Percentiles rank a stretch among this genome's conserved stretches.
These are phyloP conservation scores for Ptychodera flava DNA, from an alignment of 35 echinoderm and acorn worm species.

Conservation along the genomic window DNA sequence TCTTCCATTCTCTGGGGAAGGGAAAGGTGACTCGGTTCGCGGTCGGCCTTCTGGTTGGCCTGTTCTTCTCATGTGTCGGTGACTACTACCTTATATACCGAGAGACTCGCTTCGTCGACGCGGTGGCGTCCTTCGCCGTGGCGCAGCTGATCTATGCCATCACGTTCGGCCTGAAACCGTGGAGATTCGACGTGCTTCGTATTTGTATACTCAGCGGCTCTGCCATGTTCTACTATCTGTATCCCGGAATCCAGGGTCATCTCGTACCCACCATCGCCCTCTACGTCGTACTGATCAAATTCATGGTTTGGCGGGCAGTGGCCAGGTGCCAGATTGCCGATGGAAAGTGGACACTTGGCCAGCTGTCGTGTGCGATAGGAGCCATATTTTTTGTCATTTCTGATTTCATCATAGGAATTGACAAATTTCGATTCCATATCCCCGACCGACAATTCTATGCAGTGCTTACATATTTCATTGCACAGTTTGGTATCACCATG, in stretches of 20 bases:
- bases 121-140: conserved; percentile 75
- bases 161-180: conserved; percentile 63
- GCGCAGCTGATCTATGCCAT: conserved; percentile 71
- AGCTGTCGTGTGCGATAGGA: conserved; percentile 61
- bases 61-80: conserved; percentile 74
- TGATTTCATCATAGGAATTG: conserved; percentile 66
- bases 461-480: conserved; percentile 90
- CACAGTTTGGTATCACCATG: conserved; percentile 84
- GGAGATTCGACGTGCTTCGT: conserved; percentile 34
- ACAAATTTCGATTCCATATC: conserved; percentile 64
- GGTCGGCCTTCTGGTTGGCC: conserved; percentile 56
- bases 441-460: conserved; percentile 63
- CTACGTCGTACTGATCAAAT: conserved; percentile 62
- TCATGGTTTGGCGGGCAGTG: conserved; percentile 76
- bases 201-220: conserved; percentile 22
- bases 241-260: conserved; percentile 64
- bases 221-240: conserved; percentile 41
- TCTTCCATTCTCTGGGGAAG: too few relatives aligned
- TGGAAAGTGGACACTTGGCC: conserved; percentile 76
- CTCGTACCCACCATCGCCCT: conserved; percentile 48
- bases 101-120: conserved; percentile 78
- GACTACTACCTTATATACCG: conserved; percentile 76
- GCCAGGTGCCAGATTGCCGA: conserved; percentile 50
- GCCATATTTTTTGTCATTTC: conserved; percentile 84
- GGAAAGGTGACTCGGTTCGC: too few relatives aligned